Evolutionary conservation across 2,797 vertebrate genomes (phyloP).

Genomic region (Mallotus villosus): DNA sequence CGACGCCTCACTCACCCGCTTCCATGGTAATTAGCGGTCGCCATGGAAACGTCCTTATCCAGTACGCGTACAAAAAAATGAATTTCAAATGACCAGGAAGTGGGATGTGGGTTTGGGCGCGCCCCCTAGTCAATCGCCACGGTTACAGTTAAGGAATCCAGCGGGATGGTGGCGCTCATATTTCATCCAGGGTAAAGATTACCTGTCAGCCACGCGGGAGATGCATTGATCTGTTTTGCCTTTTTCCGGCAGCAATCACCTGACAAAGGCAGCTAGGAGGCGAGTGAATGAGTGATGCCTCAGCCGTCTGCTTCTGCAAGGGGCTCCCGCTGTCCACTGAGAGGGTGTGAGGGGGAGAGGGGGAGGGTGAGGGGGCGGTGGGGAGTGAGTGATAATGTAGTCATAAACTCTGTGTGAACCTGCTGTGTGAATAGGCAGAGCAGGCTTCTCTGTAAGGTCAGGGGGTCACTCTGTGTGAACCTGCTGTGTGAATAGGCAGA

Average conservation of each 20-base stretch:
- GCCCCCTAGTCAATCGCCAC: slow-evolving; percentile 75
- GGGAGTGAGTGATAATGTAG: slow-evolving; percentile 62
- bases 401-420: slow-evolving; percentile 77
- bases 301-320: slow-evolving; percentile 59
- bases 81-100: slow-evolving; percentile 73
- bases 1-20: slow-evolving; percentile 45
- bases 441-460: slow-evolving; percentile 48
- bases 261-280: slow-evolving; percentile 83
- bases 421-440: slow-evolving; percentile 59
- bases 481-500: slow-evolving; percentile 60
- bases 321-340: slow-evolving; percentile 67
- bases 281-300: slow-evolving; percentile 79
- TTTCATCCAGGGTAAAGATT: slow-evolving; percentile 86
- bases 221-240: slow-evolving; percentile 88
- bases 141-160: slow-evolving; percentile 83
- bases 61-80: slow-evolving; percentile 57
- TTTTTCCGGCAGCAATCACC: slow-evolving; percentile 84
- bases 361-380: slow-evolving; percentile 50
- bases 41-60: slow-evolving; percentile 59
- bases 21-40: slow-evolving; percentile 70
- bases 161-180: slow-evolving; percentile 77
- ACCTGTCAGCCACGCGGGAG: slow-evolving; percentile 83
- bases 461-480: slow-evolving; percentile 74
- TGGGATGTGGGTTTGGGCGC: slow-evolving; percentile 51
- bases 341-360: neutral